Evolutionary conservation across 2,113 vertebrate genomes (phyloP).

Genomic region (Arenaria interpres): DNA sequence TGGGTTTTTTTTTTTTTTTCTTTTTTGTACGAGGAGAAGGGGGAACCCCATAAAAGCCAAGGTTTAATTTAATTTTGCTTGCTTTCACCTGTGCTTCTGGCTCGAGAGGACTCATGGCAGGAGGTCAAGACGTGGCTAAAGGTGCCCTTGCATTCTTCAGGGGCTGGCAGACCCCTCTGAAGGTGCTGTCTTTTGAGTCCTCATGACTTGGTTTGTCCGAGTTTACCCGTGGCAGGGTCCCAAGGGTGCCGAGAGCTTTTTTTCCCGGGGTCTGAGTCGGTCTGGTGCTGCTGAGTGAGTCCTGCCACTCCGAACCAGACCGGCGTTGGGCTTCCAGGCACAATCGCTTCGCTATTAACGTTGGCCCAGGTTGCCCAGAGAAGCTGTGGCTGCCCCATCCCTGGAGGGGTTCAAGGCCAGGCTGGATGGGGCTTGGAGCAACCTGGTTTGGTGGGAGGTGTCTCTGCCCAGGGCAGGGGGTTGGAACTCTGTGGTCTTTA

Average conservation of each 20-base stretch:
- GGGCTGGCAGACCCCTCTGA: background rate
- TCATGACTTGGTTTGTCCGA: background rate
- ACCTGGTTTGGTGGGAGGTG: background rate
- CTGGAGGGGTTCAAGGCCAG: background rate
- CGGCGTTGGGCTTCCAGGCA: rapidly evolving
- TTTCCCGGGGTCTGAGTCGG: rapidly evolving
- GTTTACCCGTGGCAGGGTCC: background rate
- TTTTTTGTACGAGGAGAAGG: background rate
- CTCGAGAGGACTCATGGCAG: background rate
- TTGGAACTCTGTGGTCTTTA: background rate
- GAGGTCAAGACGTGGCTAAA: background rate
- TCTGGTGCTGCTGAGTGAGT: background rate
- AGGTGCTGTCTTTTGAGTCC: background rate
- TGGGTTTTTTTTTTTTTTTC: rapidly evolving
- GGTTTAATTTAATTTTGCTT: background rate
- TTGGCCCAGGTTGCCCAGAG: too few relatives aligned
- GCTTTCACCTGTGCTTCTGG: background rate
- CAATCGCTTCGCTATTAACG: rapidly evolving
- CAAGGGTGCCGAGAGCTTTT: background rate
- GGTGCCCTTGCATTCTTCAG: background rate
- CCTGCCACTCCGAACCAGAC: background rate
- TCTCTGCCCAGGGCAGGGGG: background rate
- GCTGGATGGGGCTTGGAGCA: background rate
- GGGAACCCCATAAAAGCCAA: background rate
- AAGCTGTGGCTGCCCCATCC: background rate